Evolutionary conservation across 2,888 invertebrate genomes (phyloP).

Genomic region (Trissolcus brochymenae): DNA sequence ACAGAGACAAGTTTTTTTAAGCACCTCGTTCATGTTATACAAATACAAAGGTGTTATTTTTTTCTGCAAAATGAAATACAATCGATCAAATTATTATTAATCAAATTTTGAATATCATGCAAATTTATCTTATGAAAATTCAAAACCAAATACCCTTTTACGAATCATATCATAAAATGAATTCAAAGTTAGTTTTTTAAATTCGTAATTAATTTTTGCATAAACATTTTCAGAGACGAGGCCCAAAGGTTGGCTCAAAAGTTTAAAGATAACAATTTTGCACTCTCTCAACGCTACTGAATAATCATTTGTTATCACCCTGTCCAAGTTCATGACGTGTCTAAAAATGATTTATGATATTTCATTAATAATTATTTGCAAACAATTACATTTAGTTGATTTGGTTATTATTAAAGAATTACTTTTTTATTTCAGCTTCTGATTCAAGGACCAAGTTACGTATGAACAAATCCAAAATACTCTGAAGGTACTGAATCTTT

Average conservation of each 20-base stretch:
- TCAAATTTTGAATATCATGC: neutral
- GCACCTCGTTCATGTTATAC: constrained; percentile 17
- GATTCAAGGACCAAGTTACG: constrained; percentile 6
- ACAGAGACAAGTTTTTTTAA: neutral
- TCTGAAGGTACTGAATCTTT: constrained; percentile 4
- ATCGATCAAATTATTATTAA: neutral
- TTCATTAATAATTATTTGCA: no score
- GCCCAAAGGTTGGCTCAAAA: constrained; percentile 16
- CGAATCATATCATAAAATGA: constrained; percentile 10
- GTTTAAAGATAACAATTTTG: constrained; percentile 2
- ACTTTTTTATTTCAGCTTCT: constrained; percentile 13
- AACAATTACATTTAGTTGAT: no score
- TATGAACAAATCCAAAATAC: constrained; percentile 8
- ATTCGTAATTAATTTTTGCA: constrained; percentile 8
- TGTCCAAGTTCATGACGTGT: neutral
- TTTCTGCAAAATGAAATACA: constrained; percentile 12
- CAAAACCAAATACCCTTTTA: constrained; percentile 13
- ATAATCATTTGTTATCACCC: constrained; percentile 8
- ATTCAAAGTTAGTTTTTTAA: constrained; percentile 1
- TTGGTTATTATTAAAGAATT: neutral
- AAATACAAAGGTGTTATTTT: constrained; percentile 7
- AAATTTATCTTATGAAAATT: neutral
- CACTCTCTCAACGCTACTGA: neutral
- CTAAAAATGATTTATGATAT: neutral
- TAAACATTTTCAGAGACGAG: constrained; percentile 3